Conservation (phyloP, 2,797 vertebrate genomes). For the Falco cherrug region DNA sequence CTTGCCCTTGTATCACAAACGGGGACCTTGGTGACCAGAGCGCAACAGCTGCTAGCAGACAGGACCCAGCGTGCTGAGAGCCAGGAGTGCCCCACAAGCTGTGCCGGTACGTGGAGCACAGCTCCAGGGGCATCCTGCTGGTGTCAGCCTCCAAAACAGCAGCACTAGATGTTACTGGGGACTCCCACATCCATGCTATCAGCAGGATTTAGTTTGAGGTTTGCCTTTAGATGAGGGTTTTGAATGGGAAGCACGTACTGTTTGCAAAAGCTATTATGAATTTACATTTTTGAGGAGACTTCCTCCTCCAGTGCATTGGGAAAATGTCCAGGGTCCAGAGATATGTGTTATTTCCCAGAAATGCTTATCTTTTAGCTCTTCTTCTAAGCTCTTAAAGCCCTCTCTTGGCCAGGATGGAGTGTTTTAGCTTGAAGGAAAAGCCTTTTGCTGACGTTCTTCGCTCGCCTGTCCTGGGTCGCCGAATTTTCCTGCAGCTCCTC, state of each 20-base stretch:
- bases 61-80: neutral
- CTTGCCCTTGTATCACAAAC: neutral
- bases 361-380: constrained; percentile 36
- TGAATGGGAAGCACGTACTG: neutral
- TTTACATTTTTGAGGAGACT: constrained; percentile 27
- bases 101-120: accelerated
- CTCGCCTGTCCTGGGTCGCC: neutral
- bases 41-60: neutral
- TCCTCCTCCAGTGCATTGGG: neutral
- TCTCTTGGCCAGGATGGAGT: neutral
- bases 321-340: neutral
- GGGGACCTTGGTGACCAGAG: neutral
- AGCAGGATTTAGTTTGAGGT: neutral
- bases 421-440: neutral
- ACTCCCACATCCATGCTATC: accelerated
- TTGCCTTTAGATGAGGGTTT: neutral
- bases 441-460: neutral
- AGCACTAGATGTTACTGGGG: neutral
- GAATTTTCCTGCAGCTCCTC: neutral
- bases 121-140: neutral
- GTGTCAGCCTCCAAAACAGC: neutral
- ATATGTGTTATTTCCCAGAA: neutral
- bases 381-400: neutral
- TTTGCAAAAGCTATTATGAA: constrained; percentile 17
- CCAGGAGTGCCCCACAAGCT: accelerated